Base-by-base conservation (phyloP, 1,140 invertebrate genomes). In the Chionoecetes opilio region DNA sequence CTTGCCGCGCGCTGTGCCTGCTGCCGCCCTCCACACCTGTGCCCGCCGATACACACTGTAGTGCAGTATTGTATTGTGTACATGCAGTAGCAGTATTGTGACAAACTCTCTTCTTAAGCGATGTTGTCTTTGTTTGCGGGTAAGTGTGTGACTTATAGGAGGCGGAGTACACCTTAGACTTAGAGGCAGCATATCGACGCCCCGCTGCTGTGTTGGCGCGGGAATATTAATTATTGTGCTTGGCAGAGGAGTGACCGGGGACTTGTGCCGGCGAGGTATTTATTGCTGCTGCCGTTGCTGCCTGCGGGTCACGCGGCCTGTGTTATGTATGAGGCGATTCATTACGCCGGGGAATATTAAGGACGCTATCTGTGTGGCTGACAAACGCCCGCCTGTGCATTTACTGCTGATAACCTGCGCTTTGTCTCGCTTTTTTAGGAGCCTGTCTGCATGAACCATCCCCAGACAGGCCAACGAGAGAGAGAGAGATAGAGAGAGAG, bases 141-240 rank as follows among this genome's bases (percentile, higher is more conserved):
- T n/a, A n/a, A n/a, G n/a, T n/a, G n/a, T n/a, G n/a, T n/a, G n/a
- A n/a, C n/a, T n/a, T n/a, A n/a, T n/a, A n/a, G n/a, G n/a, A n/a
- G n/a, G n/a, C n/a, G n/a, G n/a, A n/a, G n/a, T n/a, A n/a, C n/a
- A n/a, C n/a, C n/a, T n/a, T n/a, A n/a, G n/a, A n/a, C n/a, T n/a
- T n/a, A 26, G 63, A 75, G 8, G 63, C 63, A 75, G 63, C 63
- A n/a, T 26, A 75, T 11, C 21, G 63, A 26, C 3, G 63, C n/a
- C 63, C 21, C n/a, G 11, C 21, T 75, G 63, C 21, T 75, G 63
- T 21, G 21, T 75, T 14, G 63, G 63, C 0, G 63, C 63, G 63
- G n/a, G 53, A 26, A 75, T 75, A 75, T 75, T 75, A 75, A 75
- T 75, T 75, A 75, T 75, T 75, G 63, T 75, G 63, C 63, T 75